phyloP scores from a whole-genome alignment of 2,888 invertebrate species.

The Thelaira solivaga region DNA sequence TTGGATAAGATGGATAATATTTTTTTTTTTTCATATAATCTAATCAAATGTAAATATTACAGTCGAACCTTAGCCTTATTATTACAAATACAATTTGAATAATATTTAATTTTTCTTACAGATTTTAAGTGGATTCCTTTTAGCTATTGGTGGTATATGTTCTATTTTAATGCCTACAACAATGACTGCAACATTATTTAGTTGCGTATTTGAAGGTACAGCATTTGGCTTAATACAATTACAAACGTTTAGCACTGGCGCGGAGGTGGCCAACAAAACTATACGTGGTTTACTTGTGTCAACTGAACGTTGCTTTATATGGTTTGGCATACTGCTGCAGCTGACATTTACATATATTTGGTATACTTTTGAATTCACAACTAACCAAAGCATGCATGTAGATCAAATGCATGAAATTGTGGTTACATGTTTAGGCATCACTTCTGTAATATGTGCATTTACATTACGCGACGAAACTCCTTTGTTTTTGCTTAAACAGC shows the following conservation, averaged over 20 bases:
- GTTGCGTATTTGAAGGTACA: constrained; percentile 72
- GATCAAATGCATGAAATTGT: constrained; percentile 73
- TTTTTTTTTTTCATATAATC: too few species aligned
- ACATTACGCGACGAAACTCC: constrained; percentile 70
- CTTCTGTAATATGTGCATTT: constrained; percentile 67
- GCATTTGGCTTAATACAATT: constrained; percentile 73
- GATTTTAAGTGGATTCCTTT: constrained; percentile 70
- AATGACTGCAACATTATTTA: constrained; percentile 66
- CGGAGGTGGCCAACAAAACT: constrained; percentile 70
- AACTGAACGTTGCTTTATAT: constrained; percentile 72
- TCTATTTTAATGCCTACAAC: constrained; percentile 66
- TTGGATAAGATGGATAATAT: too few species aligned
- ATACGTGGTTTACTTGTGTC: constrained; percentile 72
- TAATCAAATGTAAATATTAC: too few species aligned
- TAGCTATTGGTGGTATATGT: constrained; percentile 70
- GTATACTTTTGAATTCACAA: constrained; percentile 66
- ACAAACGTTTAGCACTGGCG: constrained; percentile 71
- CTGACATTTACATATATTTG: constrained; percentile 70
- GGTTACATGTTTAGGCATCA: constrained; percentile 68
- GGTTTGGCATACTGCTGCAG: constrained; percentile 73
- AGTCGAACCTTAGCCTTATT: not conserved
- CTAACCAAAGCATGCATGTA: constrained; percentile 66
- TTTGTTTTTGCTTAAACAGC: constrained; percentile 68
- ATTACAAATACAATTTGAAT: not conserved
- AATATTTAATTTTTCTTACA: constrained; percentile 54